Conservation (phyloP, 1,140 invertebrate species). For the Heliconius himera region DNA sequence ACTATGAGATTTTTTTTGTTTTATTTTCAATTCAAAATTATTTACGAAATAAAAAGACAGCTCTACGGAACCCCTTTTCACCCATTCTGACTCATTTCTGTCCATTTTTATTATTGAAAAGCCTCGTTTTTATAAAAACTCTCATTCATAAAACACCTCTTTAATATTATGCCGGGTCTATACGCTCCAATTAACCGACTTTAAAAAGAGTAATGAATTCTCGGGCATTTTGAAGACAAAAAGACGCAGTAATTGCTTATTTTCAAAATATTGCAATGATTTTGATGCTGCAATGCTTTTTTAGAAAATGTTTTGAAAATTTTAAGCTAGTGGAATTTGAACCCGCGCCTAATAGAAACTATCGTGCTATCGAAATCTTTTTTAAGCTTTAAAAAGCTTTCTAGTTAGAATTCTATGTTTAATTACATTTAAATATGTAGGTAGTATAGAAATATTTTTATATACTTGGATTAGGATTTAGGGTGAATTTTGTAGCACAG, state of each 20-base stretch:
- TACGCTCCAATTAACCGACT: slow-evolving; percentile 15
- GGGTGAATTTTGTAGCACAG: no score
- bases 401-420: no score
- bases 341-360: no score
- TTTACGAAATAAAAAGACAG: neutral
- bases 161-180: slow-evolving; percentile 21
- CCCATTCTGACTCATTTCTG: neutral
- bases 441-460: no score
- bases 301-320: neutral
- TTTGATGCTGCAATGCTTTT: neutral
- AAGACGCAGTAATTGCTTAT: neutral
- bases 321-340: neutral
- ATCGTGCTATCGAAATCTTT: no score
- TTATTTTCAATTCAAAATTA: neutral
- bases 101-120: slow-evolving; percentile 12
- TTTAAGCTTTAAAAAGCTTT: no score
- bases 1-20: no score
- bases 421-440: no score
- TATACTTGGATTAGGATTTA: no score
- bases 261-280: neutral
- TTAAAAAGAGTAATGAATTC: slow-evolving; percentile 9
- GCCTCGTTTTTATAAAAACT: slow-evolving; percentile 18
- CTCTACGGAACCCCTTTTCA: neutral
- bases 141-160: slow-evolving; percentile 19
- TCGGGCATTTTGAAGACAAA: neutral